These are phyloP conservation scores for Indicator indicator DNA, from an alignment of 2,113 vertebrate species.

Conservation along the genomic window DNA sequence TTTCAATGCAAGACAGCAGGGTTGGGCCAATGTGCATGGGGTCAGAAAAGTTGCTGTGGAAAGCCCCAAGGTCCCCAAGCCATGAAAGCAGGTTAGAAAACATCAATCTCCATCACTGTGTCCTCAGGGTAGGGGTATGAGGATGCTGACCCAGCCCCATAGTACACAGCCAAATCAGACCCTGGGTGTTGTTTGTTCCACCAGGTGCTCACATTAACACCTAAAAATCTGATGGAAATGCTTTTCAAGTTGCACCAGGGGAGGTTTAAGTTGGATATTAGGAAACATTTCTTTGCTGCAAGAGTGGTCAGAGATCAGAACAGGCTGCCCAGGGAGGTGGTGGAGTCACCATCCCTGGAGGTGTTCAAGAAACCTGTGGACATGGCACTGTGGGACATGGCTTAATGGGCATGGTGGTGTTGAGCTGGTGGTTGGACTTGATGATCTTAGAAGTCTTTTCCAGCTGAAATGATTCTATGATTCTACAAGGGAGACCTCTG, in stretches of 20 bases:
- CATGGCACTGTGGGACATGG: too few species aligned
- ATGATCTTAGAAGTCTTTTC: too few species aligned
- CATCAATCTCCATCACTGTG: not conserved
- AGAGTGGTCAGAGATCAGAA: too few species aligned
- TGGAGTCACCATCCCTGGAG: too few species aligned
- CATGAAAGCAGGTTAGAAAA: not conserved
- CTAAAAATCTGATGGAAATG: not conserved
- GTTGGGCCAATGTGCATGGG: accelerated
- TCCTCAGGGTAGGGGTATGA: not conserved
- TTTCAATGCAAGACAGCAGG: accelerated
- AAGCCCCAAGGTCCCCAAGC: not conserved
- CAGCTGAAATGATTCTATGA: too few species aligned
- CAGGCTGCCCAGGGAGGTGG: too few species aligned
- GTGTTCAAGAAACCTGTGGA: too few species aligned
- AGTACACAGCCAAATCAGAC: accelerated
- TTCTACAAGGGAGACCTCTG: not conserved
- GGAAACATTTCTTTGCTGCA: too few species aligned
- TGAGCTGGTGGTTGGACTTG: too few species aligned
- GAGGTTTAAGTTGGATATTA: too few species aligned
- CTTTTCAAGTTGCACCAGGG: not conserved
- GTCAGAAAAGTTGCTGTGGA: not conserved
- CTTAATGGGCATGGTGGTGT: too few species aligned
- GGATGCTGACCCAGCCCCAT: not conserved
- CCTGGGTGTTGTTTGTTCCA: not conserved
- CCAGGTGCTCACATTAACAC: not conserved